Evolutionary conservation across 2,888 invertebrate genomes (phyloP).

Genomic region (Toxonevra muliebris): DNA sequence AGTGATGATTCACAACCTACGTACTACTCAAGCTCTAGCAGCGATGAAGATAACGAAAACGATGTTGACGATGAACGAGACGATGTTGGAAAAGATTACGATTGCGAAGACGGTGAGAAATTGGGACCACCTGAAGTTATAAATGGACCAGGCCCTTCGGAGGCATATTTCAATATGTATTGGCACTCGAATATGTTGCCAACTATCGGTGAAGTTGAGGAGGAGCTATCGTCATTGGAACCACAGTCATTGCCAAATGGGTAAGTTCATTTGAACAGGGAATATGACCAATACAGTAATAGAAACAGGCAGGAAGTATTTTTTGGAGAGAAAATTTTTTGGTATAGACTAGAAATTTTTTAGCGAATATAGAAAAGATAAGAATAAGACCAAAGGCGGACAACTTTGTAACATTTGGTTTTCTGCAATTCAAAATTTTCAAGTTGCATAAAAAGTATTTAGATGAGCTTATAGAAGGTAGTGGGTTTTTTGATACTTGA

Average conservation of each 20-base stretch:
- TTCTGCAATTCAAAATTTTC: too few species aligned
- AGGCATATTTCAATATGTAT: slow-evolving; percentile 65
- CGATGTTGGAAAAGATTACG: slow-evolving; percentile 49
- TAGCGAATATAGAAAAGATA: too few species aligned
- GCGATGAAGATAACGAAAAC: slow-evolving; percentile 47
- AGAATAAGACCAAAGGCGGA: too few species aligned
- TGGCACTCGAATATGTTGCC: slow-evolving; percentile 65
- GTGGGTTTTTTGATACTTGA: too few species aligned
- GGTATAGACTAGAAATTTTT: too few species aligned
- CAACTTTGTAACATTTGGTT: too few species aligned
- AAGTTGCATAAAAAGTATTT: too few species aligned
- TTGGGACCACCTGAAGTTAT: slow-evolving; percentile 63
- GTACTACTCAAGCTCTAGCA: slow-evolving; percentile 59
- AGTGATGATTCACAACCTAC: slow-evolving; percentile 48
- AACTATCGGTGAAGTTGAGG: slow-evolving; percentile 65
- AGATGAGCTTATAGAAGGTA: too few species aligned
- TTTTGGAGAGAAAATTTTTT: too few species aligned
- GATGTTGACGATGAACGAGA: slow-evolving; percentile 55
- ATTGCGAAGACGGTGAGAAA: slow-evolving; percentile 64
- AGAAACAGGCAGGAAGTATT: too few species aligned
- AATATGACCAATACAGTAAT: background rate
- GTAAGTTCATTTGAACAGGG: slow-evolving; percentile 46
- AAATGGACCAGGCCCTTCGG: slow-evolving; percentile 64
- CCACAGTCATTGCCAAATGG: slow-evolving; percentile 58
- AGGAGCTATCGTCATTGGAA: slow-evolving; percentile 64